Base-by-base conservation (phyloP, 1,140 invertebrate species). In the Scylla paramamosain region DNA sequence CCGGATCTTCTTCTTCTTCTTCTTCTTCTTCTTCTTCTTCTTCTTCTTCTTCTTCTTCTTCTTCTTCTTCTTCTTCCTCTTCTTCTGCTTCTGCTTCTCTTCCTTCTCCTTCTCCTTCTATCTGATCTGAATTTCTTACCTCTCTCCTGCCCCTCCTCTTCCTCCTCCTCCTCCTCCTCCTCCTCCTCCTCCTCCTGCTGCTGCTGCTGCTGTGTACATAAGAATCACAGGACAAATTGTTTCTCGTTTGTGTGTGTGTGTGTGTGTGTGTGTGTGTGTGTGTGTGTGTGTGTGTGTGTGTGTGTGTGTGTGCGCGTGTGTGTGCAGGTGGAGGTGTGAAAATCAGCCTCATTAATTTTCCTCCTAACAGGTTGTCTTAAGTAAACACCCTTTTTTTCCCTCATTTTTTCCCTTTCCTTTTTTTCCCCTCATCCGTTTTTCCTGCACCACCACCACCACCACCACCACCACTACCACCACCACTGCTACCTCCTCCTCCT, bases 331-430 rank as follows among this genome's bases (percentile, higher is more conserved):
- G 52, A 59, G 52, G 20, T 59, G 52, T 20, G 52, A 31, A 86
- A 39, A 39, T 39, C 39, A 39, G 39, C 39, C 39, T 86, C 84
- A 86, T 86, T 39, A 86, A 31, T 86, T 31, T 86, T 39, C 32
- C 25, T 86, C 84, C 28, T 28, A 12, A 28, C 12, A 12, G 12
- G 10, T 12, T 31, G 28, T 86, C 32, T 86, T 31, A 31, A 29
- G 32, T 86, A 86, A 86, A 31, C 32, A 28, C 32, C 12, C 39
- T 39, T 86, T 39, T 31, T 86, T 86, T 6, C 32, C n/a, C 10
- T 89, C 87, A 39, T 89, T 89, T n/a, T 89, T 46, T 89, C 39
- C 32, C 87, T 14, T 4, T 45, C 32, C 25, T 89, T 45, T n/a
- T 39, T 39, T n/a, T 89, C 10, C 39, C 32, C 32, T 46, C 10